phyloP scores from a whole-genome alignment of 2,888 invertebrate species.

The Chouioia cunea region DNA sequence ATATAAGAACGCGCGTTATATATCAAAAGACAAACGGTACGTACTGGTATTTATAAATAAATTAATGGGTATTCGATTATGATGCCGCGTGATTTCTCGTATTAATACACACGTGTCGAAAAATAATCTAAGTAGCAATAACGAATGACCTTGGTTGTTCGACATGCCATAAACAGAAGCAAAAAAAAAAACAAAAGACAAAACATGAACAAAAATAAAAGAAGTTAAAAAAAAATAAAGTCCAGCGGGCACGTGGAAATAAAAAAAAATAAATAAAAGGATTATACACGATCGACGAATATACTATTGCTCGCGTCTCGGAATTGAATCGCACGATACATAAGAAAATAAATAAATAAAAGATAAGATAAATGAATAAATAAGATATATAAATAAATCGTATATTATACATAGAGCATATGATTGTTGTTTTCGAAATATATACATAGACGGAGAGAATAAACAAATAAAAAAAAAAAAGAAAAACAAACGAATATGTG shows the following conservation, averaged over 20 bases:
- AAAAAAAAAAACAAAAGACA: conserved; percentile 2
- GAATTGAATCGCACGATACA: conserved; percentile 47
- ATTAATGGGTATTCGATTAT: conserved; percentile 39
- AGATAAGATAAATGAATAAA: conserved; percentile 10
- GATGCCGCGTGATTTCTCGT: conserved; percentile 50
- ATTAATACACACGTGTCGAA: conserved; percentile 46
- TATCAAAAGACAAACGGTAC: background rate
- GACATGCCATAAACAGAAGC: conserved; percentile 31
- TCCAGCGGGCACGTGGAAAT: background rate
- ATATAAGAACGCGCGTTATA: background rate
- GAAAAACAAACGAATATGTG: background rate
- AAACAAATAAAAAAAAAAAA: background rate
- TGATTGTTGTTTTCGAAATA: conserved; percentile 43
- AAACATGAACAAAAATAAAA: background rate
- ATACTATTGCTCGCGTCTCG: conserved; percentile 44
- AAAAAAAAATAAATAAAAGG: conserved; percentile 26
- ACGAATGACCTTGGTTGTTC: conserved; percentile 34
- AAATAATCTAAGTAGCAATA: conserved; percentile 57
- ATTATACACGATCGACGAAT: conserved; percentile 33
- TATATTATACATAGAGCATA: conserved; percentile 3
- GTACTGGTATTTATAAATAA: background rate
- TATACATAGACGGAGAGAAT: conserved; percentile 18
- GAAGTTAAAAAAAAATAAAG: background rate
- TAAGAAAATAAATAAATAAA: conserved; percentile 13
- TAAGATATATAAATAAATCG: conserved; percentile 12